Evolutionary conservation across 2,888 invertebrate species (phyloP).

Genomic region (Erebia palarica): DNA sequence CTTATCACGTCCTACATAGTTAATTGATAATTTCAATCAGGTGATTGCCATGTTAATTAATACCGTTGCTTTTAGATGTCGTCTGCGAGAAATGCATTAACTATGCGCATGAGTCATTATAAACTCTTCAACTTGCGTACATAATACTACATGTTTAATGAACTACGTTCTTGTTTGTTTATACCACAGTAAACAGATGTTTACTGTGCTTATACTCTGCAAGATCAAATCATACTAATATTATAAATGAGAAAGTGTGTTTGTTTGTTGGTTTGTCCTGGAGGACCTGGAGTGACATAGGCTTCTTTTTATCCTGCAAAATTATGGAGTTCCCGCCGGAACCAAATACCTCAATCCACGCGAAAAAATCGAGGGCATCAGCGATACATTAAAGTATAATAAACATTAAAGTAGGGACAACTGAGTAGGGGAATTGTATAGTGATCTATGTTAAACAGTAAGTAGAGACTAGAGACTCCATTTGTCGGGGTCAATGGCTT

Average conservation of each 20-base stretch:
- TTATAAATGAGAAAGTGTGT: too few species aligned
- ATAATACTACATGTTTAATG: constrained; percentile 1
- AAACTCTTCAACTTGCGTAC: not conserved
- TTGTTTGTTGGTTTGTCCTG: too few species aligned
- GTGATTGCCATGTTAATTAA: constrained; percentile 11
- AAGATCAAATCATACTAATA: constrained; percentile 3
- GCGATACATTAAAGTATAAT: not conserved
- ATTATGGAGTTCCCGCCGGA: too few species aligned
- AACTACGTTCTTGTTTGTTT: not conserved
- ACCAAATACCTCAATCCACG: too few species aligned
- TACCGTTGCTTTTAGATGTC: not conserved
- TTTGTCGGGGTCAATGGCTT: constrained; percentile 9
- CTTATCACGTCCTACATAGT: not conserved
- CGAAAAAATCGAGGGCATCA: too few species aligned
- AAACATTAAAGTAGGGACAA: not conserved
- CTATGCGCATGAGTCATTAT: not conserved
- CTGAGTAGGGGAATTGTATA: too few species aligned
- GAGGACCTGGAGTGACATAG: too few species aligned
- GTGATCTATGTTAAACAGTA: not conserved
- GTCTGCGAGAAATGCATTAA: not conserved
- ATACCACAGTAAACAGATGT: too few species aligned
- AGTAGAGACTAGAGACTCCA: too few species aligned
- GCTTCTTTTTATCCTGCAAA: too few species aligned
- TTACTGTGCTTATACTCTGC: not conserved
- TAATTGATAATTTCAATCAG: not conserved